Percentiles rank a stretch among this genome's conserved stretches.
phyloP scores from a whole-genome alignment of 2,888 invertebrate species.

The Selenia dentaria region DNA sequence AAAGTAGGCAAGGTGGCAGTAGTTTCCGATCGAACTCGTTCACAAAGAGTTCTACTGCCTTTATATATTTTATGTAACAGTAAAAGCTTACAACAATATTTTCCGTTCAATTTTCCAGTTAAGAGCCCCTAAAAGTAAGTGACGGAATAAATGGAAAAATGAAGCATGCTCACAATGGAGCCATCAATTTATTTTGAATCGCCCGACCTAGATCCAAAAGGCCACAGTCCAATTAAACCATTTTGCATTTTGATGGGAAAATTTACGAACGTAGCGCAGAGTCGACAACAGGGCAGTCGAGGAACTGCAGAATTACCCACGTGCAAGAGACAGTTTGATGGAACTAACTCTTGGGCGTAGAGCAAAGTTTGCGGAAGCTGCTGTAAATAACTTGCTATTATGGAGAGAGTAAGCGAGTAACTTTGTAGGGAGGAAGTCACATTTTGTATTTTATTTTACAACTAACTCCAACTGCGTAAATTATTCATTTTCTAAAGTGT shows the following conservation, averaged over 20 bases:
- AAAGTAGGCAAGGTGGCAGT: too few relatives aligned
- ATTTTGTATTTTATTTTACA: not conserved
- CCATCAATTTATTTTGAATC: slow-evolving; percentile 77
- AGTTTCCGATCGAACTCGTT: too few relatives aligned
- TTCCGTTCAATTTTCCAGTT: slow-evolving; percentile 9
- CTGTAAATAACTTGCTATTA: slow-evolving; percentile 28
- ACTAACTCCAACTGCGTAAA: too few relatives aligned
- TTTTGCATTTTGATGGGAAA: slow-evolving; percentile 83
- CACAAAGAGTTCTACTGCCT: too few relatives aligned
- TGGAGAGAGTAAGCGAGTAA: slow-evolving; percentile 19
- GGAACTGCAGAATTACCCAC: slow-evolving; percentile 65
- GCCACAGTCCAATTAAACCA: slow-evolving; percentile 82
- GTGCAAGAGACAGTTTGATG: slow-evolving; percentile 29
- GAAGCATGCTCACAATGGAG: slow-evolving; percentile 67
- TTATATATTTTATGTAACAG: not conserved
- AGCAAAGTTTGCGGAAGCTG: slow-evolving; percentile 19
- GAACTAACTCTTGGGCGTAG: slow-evolving; percentile 12
- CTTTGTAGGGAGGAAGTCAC: slow-evolving; percentile 20
- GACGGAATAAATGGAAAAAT: slow-evolving; percentile 43
- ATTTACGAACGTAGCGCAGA: slow-evolving; percentile 75
- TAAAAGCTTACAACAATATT: not conserved
- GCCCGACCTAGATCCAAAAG: slow-evolving; percentile 77
- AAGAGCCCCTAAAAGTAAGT: slow-evolving; percentile 19
- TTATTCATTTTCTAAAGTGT: too few relatives aligned
- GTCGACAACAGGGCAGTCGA: slow-evolving; percentile 50